phyloP scores from a whole-genome alignment of 2,113 vertebrate species.

The Excalfactoria chinensis region DNA sequence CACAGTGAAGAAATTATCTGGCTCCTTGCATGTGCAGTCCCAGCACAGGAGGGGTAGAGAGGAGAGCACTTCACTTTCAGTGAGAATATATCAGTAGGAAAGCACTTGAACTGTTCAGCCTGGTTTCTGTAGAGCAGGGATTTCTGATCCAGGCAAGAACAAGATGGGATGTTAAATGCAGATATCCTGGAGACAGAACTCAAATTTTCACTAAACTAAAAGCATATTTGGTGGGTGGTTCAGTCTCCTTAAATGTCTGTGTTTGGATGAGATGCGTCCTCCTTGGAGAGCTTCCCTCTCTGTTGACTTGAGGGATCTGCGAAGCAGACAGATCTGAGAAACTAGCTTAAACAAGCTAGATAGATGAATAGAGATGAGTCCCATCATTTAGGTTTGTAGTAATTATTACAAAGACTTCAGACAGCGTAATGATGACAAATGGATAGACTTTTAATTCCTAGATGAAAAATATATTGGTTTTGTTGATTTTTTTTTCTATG shows the following conservation, averaged over 20 bases:
- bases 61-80: background rate
- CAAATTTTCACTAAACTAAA: background rate
- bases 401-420: slow-evolving; percentile 5
- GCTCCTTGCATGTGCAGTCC: background rate
- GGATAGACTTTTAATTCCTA: background rate
- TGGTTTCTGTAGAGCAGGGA: background rate
- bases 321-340: background rate
- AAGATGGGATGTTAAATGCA: background rate
- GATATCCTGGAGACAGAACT: background rate
- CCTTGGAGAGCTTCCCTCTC: background rate
- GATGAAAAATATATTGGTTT: background rate
- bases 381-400: background rate
- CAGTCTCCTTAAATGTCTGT: background rate
- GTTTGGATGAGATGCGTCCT: background rate
- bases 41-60: background rate
- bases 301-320: background rate
- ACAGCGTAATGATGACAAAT: background rate
- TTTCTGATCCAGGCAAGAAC: background rate
- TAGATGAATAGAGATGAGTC: background rate
- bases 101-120: background rate
- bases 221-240: background rate
- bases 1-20: background rate
- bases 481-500: background rate
- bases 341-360: background rate
- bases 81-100: background rate